phyloP scores from a whole-genome alignment of 2,113 vertebrate species.

The Nibea coibor region DNA sequence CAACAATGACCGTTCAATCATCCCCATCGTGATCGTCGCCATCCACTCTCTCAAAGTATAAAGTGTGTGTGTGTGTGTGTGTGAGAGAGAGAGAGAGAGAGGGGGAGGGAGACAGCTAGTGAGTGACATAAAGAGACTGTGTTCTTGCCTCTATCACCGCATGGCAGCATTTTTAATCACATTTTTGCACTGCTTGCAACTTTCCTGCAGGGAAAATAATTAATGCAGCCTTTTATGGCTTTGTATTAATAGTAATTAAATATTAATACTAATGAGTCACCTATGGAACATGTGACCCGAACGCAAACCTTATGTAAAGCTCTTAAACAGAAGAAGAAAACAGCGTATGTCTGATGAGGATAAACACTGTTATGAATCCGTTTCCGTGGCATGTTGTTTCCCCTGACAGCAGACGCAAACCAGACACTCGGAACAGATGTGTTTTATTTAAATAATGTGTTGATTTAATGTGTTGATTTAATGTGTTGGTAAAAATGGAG shows the following conservation, averaged over 20 bases:
- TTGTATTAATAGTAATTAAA: neutral
- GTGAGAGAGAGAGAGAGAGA: neutral
- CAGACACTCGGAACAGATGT: neutral
- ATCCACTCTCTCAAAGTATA: neutral
- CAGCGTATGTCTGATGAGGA: neutral
- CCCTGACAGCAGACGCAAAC: neutral
- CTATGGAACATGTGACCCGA: neutral
- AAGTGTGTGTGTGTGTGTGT: neutral
- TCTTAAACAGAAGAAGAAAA: neutral
- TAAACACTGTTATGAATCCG: neutral
- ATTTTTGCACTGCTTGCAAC: neutral
- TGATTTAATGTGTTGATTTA: neutral
- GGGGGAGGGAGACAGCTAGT: neutral
- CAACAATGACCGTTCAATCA: neutral
- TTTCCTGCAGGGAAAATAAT: constrained; percentile 12
- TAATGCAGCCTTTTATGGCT: neutral
- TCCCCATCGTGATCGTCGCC: neutral
- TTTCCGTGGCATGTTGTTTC: neutral
- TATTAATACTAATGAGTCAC: neutral
- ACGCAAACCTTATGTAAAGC: neutral
- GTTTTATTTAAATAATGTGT: neutral
- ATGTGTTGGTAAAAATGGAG: neutral
- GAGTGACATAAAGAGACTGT: neutral
- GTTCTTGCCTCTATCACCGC: neutral
- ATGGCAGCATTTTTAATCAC: neutral